Evolutionary conservation across 2,113 vertebrate genomes (phyloP), one percentile per base, ranked within the genome.

Genomic region (Jaculus jaculus): DNA sequence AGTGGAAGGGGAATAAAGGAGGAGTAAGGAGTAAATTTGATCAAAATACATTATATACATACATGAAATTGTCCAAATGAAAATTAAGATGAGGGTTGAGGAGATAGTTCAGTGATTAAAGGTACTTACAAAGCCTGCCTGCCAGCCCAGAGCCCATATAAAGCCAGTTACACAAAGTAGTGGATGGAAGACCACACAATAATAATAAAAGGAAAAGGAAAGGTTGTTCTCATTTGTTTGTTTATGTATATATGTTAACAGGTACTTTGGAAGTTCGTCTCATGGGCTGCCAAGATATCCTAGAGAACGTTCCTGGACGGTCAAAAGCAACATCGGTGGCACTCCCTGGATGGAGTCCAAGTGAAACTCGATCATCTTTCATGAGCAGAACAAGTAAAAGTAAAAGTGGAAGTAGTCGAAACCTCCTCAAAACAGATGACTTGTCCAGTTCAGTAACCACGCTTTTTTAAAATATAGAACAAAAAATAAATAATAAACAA

Each of bases 201-300:
- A 54, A 54, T 54, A 15, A 54, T 15, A 54, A 54, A 54, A 54
- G 54, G 54, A 54, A 12, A 54, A 54, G 54, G 58, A 54, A 71
- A 80, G 94, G 13, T 65, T 72, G 12, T 95, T 85, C 39, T 91
- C 95, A 85, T 72, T 82, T 88, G 12, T 32, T 54, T 54, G 15
- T 54, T 54, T 54, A 54, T 92, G 65, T 79, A 72, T 96, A 34
- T 89, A 91, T 93, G 63, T 66, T 85, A 54, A 91, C 91, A 99
- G 99, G 99, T 98, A 99, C 99, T 23, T 98, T 99, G 97, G 99
- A 99, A 96, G 99, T 99, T 96, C 99, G 99, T 97, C 99, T 99
- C 60, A 99, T 99, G 99, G 99, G 99, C 96, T 99, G 99, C 97
- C 99, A 99, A 96, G 99, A 99, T 97, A 99, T 99, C 95, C 98